Conservation (phyloP, 2,113 vertebrate species). For the Sinocyclocheilus anshuiensis region DNA sequence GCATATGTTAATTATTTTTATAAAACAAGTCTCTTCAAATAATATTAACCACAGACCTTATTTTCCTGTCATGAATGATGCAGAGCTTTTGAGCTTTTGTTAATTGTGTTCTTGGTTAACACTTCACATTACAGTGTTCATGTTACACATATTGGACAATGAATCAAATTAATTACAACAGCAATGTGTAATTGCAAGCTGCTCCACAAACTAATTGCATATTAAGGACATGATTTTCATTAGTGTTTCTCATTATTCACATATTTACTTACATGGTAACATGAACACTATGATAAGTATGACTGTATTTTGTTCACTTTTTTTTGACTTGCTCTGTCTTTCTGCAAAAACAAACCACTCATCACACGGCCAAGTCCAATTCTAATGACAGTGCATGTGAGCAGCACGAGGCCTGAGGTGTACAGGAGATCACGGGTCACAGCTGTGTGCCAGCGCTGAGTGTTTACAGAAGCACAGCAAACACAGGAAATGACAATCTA, state of each 20-base stretch:
- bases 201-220: background rate
- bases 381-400: background rate
- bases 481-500: conserved; percentile 42
- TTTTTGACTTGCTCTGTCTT: background rate
- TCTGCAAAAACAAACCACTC: conserved; percentile 9
- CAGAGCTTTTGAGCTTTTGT: background rate
- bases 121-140: background rate
- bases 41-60: background rate
- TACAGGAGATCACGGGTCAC: conserved; percentile 15
- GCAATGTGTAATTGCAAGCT: background rate
- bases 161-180: background rate
- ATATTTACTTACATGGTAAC: background rate
- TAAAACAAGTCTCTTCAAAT: background rate
- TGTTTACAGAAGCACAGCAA: conserved; percentile 17
- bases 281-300: background rate
- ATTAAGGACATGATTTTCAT: background rate
- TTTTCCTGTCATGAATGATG: background rate
- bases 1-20: background rate
- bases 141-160: background rate
- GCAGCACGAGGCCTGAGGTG: background rate
- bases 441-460: conserved; percentile 2
- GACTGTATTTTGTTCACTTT: background rate
- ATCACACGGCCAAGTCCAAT: background rate
- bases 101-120: background rate
- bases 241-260: conserved; percentile 8